A percentile compares a stretch with the other conserved stretches of the same genome.
These are phyloP conservation scores for Dasypolia templi DNA, from an alignment of 2,888 invertebrate genomes.

Conservation along the genomic window DNA sequence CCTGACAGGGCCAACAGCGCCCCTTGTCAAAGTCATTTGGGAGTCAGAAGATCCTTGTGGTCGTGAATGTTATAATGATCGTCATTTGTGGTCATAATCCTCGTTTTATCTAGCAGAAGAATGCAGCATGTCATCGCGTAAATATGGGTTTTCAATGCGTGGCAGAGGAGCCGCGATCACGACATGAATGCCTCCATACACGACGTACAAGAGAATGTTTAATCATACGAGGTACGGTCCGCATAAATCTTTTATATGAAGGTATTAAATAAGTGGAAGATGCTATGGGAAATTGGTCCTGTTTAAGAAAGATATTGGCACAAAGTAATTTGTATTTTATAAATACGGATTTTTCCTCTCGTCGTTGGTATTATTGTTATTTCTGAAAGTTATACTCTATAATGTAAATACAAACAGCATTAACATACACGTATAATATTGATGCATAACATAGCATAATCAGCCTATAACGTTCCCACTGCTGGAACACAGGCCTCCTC, in stretches of 20 bases:
- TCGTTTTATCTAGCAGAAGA: slow-evolving; percentile 11
- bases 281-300: not conserved
- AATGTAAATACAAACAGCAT: too few species aligned
- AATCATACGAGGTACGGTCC: slow-evolving; percentile 33
- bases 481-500: too few species aligned
- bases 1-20: not conserved
- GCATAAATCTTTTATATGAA: slow-evolving; percentile 43
- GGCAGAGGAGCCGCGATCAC: slow-evolving; percentile 17
- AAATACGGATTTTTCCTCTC: not conserved
- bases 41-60: not conserved
- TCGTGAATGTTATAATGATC: not conserved
- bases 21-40: not conserved
- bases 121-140: slow-evolving; percentile 14
- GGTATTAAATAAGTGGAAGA: slow-evolving; percentile 22
- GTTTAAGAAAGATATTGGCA: not conserved
- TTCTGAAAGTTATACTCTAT: too few species aligned
- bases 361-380: too few species aligned
- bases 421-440: too few species aligned
- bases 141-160: slow-evolving; percentile 38
- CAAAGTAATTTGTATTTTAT: slow-evolving; percentile 21
- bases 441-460: too few species aligned
- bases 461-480: too few species aligned
- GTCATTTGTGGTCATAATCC: slow-evolving; percentile 14
- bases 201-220: slow-evolving; percentile 49
- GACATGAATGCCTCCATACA: slow-evolving; percentile 52